phyloP scores from a whole-genome alignment of 2,113 vertebrate species.

The Phylloscopus whistleri region DNA sequence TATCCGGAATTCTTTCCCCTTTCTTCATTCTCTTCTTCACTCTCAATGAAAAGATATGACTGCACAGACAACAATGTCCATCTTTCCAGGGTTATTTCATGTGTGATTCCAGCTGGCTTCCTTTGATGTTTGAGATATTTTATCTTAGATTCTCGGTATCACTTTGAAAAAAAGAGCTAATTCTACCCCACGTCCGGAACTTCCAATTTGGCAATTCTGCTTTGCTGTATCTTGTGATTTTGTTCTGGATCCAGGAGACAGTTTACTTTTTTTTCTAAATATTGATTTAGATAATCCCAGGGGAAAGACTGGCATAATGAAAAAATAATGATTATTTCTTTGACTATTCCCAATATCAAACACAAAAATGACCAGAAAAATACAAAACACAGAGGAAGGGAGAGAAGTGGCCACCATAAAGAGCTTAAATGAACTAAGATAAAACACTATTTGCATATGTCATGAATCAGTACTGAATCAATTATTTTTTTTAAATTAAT shows the following conservation, averaged over 20 bases:
- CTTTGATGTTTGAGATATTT: neutral
- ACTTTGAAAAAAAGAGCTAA: neutral
- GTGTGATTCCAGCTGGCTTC: neutral
- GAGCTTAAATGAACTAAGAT: neutral
- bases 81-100: neutral
- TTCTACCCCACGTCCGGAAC: neutral
- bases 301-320: neutral
- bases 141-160: neutral
- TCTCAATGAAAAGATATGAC: neutral
- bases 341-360: neutral
- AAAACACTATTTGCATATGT: neutral
- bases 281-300: neutral
- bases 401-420: neutral
- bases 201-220: neutral
- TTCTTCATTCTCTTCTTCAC: neutral
- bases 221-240: neutral
- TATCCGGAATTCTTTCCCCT: neutral
- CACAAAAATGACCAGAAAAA: neutral
- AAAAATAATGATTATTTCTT: neutral
- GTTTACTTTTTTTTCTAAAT: neutral
- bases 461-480: neutral
- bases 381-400: neutral
- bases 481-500: neutral
- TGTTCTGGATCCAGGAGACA: neutral
- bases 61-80: neutral